phyloP scores from a whole-genome alignment of 2,888 invertebrate genomes.

The Allolobophora icterica region DNA sequence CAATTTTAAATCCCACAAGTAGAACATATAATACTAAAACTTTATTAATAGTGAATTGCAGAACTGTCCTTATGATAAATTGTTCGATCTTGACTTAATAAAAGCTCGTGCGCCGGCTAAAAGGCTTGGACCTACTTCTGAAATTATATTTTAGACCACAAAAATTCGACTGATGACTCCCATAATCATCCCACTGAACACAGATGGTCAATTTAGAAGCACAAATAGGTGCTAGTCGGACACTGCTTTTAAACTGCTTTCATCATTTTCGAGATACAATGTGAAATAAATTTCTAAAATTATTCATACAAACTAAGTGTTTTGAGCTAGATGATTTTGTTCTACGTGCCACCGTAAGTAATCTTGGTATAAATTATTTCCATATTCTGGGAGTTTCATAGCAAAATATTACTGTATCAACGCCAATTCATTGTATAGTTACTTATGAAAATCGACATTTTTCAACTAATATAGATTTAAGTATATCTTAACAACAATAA shows the following conservation, averaged over 20 bases:
- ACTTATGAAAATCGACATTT: not conserved
- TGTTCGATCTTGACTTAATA: not conserved
- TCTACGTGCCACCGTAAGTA: not conserved
- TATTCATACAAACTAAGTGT: not conserved
- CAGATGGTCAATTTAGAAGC: not conserved
- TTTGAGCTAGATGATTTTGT: not conserved
- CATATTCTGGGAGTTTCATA: not conserved
- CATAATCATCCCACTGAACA: not conserved
- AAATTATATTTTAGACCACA: not conserved
- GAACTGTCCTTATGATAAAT: not conserved
- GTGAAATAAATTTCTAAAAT: not conserved
- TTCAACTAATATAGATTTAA: not conserved
- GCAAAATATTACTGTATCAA: not conserved
- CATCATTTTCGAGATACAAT: not conserved
- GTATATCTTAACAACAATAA: not conserved
- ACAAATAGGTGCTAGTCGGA: not conserved
- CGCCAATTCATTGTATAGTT: not conserved
- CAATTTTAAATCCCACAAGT: not conserved
- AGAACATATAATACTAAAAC: not conserved
- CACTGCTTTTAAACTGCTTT: not conserved
- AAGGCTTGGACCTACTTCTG: slow-evolving; percentile 3
- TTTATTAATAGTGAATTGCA: not conserved
- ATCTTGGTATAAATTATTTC: not conserved
- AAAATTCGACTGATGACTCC: not conserved
- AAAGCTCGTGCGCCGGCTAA: not conserved